These are phyloP conservation scores for Synanthedon andrenaeformis DNA, from an alignment of 2,888 invertebrate genomes.

Conservation along the genomic window DNA sequence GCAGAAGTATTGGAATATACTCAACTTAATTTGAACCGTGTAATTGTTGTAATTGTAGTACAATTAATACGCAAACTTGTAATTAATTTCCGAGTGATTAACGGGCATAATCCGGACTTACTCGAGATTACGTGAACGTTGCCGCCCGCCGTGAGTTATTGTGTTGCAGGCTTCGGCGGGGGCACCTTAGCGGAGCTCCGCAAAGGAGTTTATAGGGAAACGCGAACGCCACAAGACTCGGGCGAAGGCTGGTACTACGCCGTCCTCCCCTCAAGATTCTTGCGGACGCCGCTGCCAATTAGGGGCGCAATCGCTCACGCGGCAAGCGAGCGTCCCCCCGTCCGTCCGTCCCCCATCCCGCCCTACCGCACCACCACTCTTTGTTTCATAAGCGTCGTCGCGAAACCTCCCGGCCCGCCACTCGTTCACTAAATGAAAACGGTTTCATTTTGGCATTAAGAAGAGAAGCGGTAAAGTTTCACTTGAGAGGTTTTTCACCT, in stretches of 20 bases:
- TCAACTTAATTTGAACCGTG: conserved; percentile 29
- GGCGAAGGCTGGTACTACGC: conserved; percentile 39
- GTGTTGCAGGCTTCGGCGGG: conserved; percentile 41
- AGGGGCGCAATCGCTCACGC: conserved; percentile 70
- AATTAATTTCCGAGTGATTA: conserved; percentile 69
- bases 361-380: conserved; percentile 29
- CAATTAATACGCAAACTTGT: conserved; percentile 69
- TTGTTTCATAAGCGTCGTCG: conserved; percentile 37
- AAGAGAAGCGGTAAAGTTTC: conserved; percentile 45
- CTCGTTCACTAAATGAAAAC: conserved; percentile 62
- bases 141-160: conserved; percentile 59
- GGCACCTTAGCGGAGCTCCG: conserved; percentile 13
- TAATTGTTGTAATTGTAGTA: conserved; percentile 61
- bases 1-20: not conserved
- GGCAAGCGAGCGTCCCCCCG: conserved; percentile 37
- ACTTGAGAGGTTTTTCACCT: conserved; percentile 43
- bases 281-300: conserved; percentile 71
- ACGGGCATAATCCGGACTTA: conserved; percentile 68
- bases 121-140: conserved; percentile 63
- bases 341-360: conserved; percentile 12
- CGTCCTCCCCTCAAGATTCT: conserved; percentile 71
- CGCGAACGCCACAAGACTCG: not conserved
- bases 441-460: conserved; percentile 57
- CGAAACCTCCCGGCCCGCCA: conserved; percentile 39
- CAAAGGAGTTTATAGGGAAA: not conserved